Evolutionary conservation across 2,888 invertebrate species (phyloP).

Genomic region (Synergus itoensis): DNA sequence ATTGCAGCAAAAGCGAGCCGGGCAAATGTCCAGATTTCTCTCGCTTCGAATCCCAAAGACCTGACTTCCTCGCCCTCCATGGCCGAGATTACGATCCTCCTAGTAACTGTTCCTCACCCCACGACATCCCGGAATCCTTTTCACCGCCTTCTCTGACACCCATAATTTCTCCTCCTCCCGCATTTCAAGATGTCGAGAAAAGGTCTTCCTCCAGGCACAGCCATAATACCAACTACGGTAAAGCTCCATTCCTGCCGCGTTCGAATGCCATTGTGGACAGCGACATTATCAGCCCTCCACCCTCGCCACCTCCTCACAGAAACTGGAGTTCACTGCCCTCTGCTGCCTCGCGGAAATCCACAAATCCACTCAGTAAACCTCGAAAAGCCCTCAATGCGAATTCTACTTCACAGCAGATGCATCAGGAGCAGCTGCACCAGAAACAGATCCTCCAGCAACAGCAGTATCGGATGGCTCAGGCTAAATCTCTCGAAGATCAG

Average conservation of each 20-base stretch:
- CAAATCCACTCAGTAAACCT: slow-evolving; percentile 65
- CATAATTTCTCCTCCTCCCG: slow-evolving; percentile 85
- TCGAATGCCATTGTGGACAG: slow-evolving; percentile 80
- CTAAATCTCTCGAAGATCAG: slow-evolving; percentile 80
- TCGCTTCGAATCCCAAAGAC: slow-evolving; percentile 65
- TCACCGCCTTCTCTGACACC: slow-evolving; percentile 85
- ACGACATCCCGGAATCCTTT: slow-evolving; percentile 76
- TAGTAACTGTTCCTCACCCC: slow-evolving; percentile 75
- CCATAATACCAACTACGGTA: slow-evolving; percentile 75
- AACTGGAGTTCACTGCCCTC: slow-evolving; percentile 75
- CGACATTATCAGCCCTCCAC: slow-evolving; percentile 79
- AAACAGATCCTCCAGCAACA: slow-evolving; percentile 56
- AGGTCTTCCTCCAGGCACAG: slow-evolving; percentile 62
- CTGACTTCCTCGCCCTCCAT: slow-evolving; percentile 71
- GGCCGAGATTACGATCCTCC: slow-evolving; percentile 74
- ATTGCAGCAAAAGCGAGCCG: slow-evolving; percentile 76
- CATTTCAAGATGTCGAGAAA: slow-evolving; percentile 81
- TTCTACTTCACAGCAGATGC: slow-evolving; percentile 44
- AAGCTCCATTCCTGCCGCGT: slow-evolving; percentile 79
- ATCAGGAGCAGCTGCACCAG: slow-evolving; percentile 59
- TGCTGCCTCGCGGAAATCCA: slow-evolving; percentile 64
- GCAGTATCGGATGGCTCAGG: slow-evolving; percentile 78
- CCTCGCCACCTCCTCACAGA: slow-evolving; percentile 75
- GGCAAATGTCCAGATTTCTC: slow-evolving; percentile 70
- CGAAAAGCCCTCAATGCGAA: slow-evolving; percentile 59